Evolutionary conservation across 2,797 vertebrate species (phyloP).

Genomic region (Pseudochaenichthys georgianus): DNA sequence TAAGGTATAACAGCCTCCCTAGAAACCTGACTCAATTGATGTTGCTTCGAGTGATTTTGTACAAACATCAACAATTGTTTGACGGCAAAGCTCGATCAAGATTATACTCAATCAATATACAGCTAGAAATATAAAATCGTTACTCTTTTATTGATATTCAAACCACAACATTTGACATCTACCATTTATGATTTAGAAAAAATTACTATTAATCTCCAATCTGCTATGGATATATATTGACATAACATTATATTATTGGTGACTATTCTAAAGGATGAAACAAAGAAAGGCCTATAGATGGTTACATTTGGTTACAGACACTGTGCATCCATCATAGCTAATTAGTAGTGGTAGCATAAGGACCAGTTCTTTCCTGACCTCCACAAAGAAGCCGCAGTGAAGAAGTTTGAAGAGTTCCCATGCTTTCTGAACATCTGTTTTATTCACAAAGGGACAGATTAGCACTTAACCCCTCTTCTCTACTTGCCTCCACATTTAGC

Average conservation of each 20-base stretch:
- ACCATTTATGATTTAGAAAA: background rate
- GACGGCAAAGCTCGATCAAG: background rate
- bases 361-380: slow-evolving; percentile 44
- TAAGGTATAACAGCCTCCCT: background rate
- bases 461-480: slow-evolving; percentile 61
- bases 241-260: background rate
- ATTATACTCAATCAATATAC: background rate
- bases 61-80: background rate
- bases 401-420: slow-evolving; percentile 65
- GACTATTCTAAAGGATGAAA: background rate
- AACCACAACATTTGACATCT: background rate
- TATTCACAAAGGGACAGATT: slow-evolving; percentile 73
- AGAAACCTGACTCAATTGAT: background rate
- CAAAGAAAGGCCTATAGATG: no score
- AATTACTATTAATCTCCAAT: background rate
- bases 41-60: background rate
- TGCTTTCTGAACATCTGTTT: slow-evolving; percentile 72
- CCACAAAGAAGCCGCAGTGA: slow-evolving; percentile 61
- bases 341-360: slow-evolving; percentile 62
- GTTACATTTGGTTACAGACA: slow-evolving; percentile 37
- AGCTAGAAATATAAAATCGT: background rate
- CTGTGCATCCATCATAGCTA: slow-evolving; percentile 39
- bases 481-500: slow-evolving; percentile 66
- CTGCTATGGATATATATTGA: background rate
- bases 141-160: background rate